Percentiles rank a stretch among this genome's conserved stretches.
Conservation (phyloP, 1,140 invertebrate genomes). For the Sipha flava region DNA sequence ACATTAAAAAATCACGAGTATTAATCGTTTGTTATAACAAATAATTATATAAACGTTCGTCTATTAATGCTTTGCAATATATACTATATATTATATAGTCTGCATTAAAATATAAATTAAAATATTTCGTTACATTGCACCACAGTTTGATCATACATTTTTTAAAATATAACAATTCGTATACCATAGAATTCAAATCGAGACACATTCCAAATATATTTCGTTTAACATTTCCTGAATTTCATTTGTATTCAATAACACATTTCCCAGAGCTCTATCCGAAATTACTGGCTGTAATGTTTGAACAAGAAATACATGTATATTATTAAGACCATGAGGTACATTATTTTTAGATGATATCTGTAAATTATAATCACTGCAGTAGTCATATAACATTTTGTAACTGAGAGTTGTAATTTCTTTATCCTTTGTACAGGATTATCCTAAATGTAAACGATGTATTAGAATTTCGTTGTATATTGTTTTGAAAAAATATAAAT, state of each 20-base stretch:
- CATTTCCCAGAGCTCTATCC: not conserved
- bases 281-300: not conserved
- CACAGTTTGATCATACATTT: not conserved
- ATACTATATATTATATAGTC: no score
- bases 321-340: not conserved
- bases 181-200: not conserved
- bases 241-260: conserved; percentile 12
- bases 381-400: no score
- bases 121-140: not conserved
- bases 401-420: no score
- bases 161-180: not conserved
- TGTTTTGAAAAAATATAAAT: no score
- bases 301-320: not conserved
- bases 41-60: no score
- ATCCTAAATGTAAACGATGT: no score
- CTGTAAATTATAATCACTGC: no score
- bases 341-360: not conserved
- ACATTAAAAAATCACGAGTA: no score
- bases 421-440: no score
- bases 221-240: not conserved
- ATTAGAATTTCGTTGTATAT: no score
- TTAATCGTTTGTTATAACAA: no score
- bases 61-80: no score
- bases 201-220: not conserved
- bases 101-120: not conserved